A percentile compares a stretch with the other conserved stretches of the same genome.
Evolutionary conservation across 2,797 vertebrate species (phyloP).

Genomic region (Odontamblyopus lacepedii): DNA sequence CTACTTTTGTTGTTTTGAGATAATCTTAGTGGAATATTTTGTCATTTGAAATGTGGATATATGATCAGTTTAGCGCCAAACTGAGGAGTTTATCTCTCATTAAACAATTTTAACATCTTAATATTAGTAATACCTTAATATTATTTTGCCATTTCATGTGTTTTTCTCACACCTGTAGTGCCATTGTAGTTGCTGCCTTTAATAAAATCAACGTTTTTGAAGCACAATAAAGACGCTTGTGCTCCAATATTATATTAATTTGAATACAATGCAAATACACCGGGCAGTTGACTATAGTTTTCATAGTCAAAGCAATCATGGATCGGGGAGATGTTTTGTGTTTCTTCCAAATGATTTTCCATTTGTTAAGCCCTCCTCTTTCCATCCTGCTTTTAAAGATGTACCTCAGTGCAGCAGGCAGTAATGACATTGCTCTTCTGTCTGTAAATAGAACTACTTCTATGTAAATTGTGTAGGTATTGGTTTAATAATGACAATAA

Average conservation of each 20-base stretch:
- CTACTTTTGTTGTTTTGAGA: too few species aligned
- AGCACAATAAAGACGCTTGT: neutral
- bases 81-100: too few species aligned
- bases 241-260: neutral
- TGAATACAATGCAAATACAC: constrained; percentile 8
- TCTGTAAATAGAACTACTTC: constrained; percentile 3
- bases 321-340: constrained; percentile 1
- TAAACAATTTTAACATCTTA: too few species aligned
- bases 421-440: neutral
- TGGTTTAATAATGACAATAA: neutral
- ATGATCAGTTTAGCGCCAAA: too few species aligned
- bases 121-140: too few species aligned
- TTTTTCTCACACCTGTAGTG: constrained; percentile 15
- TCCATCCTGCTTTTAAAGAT: neutral
- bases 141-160: too few species aligned
- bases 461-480: neutral
- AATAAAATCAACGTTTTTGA: neutral
- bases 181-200: neutral
- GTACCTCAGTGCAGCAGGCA: neutral
- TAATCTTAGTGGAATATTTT: too few species aligned
- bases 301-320: constrained; percentile 4
- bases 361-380: neutral
- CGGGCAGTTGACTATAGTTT: neutral
- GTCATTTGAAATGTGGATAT: too few species aligned
- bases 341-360: constrained; percentile 7